phyloP scores from a whole-genome alignment of 2,888 invertebrate species.

The Aelia acuminata region DNA sequence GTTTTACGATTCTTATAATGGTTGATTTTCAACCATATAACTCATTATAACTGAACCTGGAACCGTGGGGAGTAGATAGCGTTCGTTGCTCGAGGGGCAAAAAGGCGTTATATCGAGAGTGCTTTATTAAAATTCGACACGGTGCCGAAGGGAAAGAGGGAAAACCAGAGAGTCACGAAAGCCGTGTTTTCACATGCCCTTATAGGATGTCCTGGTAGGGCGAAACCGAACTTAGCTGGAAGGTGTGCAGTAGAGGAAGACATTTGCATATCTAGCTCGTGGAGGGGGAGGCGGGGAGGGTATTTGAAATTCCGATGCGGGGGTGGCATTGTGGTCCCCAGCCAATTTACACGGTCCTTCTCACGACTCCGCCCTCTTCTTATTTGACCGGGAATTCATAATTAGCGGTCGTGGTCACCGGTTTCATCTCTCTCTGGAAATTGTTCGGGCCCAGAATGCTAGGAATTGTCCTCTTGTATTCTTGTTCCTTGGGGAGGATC shows the following conservation, averaged over 20 bases:
- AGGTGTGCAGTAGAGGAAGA: slow-evolving; percentile 40
- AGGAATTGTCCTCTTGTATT: slow-evolving; percentile 17
- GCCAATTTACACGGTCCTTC: slow-evolving; percentile 59
- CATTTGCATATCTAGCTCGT: slow-evolving; percentile 33
- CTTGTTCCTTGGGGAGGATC: neutral
- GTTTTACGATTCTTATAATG: too few relatives aligned
- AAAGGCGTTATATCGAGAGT: slow-evolving; percentile 48
- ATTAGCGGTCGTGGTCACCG: slow-evolving; percentile 53
- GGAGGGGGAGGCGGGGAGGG: slow-evolving; percentile 37
- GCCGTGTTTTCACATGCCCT: slow-evolving; percentile 53
- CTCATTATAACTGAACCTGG: neutral
- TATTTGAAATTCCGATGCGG: slow-evolving; percentile 60
- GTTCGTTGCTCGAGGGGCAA: neutral
- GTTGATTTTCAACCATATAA: too few relatives aligned
- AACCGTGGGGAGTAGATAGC: neutral
- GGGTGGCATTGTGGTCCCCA: slow-evolving; percentile 56
- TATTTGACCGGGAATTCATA: slow-evolving; percentile 59
- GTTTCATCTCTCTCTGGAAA: slow-evolving; percentile 45
- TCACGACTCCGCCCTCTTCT: slow-evolving; percentile 55
- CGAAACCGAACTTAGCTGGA: slow-evolving; percentile 31
- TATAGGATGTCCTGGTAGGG: slow-evolving; percentile 52
- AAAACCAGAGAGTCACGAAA: slow-evolving; percentile 54
- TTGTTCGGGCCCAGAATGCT: neutral
- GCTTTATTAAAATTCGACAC: slow-evolving; percentile 58
- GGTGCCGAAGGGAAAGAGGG: slow-evolving; percentile 39